These are phyloP conservation scores for Phaetusa simplex DNA, from an alignment of 2,113 vertebrate species.

Conservation along the genomic window DNA sequence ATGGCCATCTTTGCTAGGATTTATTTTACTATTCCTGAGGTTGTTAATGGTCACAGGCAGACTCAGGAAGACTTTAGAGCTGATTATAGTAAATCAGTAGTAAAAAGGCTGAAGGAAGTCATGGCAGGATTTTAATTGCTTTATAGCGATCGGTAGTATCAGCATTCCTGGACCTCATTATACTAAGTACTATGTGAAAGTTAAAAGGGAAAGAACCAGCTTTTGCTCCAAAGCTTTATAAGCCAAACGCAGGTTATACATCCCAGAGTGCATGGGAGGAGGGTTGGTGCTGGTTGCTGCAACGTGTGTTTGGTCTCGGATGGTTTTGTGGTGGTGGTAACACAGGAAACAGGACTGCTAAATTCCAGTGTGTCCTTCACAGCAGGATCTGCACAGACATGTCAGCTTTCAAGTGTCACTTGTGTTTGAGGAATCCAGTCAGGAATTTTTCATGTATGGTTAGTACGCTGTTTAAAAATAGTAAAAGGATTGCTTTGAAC, in stretches of 20 bases:
- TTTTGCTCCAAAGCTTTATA: neutral
- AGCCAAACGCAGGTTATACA: neutral
- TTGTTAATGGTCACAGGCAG: neutral
- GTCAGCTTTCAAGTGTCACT: neutral
- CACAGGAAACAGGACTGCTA: neutral
- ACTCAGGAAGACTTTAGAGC: neutral
- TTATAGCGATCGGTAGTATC: fast-evolving
- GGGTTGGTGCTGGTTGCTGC: neutral
- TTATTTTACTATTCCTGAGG: neutral
- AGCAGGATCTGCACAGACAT: neutral
- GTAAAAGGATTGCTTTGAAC: neutral
- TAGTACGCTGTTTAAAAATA: neutral
- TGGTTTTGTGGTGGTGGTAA: neutral
- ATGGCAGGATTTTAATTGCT: neutral
- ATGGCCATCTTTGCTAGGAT: neutral
- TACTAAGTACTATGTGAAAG: neutral
- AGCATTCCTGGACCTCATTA: neutral
- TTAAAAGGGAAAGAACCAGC: neutral
- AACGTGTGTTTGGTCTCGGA: neutral
- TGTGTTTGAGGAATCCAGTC: neutral
- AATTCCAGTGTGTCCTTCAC: neutral
- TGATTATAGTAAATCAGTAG: neutral
- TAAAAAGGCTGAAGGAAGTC: neutral
- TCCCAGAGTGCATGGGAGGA: neutral
- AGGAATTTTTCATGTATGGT: neutral